Evolutionary conservation across 2,797 vertebrate species (phyloP), one percentile per base, ranked within the genome.

Genomic region (Gobio occitaniae): DNA sequence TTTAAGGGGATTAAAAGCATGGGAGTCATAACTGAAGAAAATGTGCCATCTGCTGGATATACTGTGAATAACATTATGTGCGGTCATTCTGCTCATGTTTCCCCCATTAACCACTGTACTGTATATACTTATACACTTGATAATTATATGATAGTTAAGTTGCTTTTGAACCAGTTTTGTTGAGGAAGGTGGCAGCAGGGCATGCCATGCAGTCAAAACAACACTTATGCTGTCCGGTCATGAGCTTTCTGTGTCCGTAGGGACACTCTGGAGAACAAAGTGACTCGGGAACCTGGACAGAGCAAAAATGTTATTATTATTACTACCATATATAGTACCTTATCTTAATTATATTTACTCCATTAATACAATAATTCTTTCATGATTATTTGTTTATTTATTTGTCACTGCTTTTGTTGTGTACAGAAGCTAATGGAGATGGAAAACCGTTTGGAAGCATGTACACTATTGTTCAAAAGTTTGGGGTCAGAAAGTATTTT

Each of bases 151-250:
- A n/a, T 47, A 52, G 29, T 15, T 38, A 3, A 3, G 19, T 5
- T 66, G 65, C 47, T 29, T 76, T 41, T 17, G 92, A 91, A 96
- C 94, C 94, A 16, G 93, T 96, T 81, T 52, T 92, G 89, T 97
- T 98, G 84, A 97, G 93, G 91, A 97, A 98, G 3, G 93, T 95
- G 44, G 87, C 91, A 1, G 90, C 59, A 11, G 94, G 93, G 85
- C 95, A 96, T 78, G 91, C 85, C 90, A 90, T 44, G 83, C 96
- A 97, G 89, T 95, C 91, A 0, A 98, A 98, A 90, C 97, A 98
- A 90, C 97, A 97, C 1, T 80, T 50, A 38, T 96, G 94, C 15
- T 93, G 90, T 11, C 95, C 96, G 0, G 85, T 88, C 2, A 91
- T 89, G 78, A 95, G 90, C 82, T 93, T 94, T 89, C 50, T 93